phyloP scores from a whole-genome alignment of 2,113 vertebrate species.

The Bubo blakistoni region DNA sequence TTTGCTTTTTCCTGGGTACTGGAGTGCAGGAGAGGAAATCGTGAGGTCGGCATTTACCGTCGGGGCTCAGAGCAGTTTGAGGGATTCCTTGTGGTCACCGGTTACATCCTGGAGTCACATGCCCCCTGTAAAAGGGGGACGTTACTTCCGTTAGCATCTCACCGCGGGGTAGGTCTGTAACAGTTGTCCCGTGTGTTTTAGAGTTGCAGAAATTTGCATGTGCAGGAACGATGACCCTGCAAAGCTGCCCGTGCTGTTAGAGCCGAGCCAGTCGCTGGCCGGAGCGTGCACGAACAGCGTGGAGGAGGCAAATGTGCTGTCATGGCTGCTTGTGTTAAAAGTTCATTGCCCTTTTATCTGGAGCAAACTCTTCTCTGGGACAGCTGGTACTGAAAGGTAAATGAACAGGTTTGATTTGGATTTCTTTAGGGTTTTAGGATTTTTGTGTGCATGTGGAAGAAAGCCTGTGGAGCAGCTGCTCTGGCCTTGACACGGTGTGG shows the following conservation, averaged over 20 bases:
- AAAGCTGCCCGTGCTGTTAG: neutral
- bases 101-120: neutral
- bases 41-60: neutral
- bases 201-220: neutral
- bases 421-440: neutral
- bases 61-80: rapidly evolving
- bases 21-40: neutral
- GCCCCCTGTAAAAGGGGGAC: neutral
- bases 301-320: neutral
- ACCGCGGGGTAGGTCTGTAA: rapidly evolving
- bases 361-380: neutral
- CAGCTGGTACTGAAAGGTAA: neutral
- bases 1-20: neutral
- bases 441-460: neutral
- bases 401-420: neutral
- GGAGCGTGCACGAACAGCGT: rapidly evolving
- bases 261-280: rapidly evolving
- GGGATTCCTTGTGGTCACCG: neutral
- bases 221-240: neutral
- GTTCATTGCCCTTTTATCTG: neutral
- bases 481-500: rapidly evolving
- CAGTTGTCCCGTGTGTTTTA: rapidly evolving
- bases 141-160: rapidly evolving
- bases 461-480: neutral
- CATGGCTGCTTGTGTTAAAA: neutral